A percentile compares a stretch with the other conserved stretches of the same genome.
These are phyloP conservation scores for Drosophila antonietae DNA, from an alignment of 2,888 invertebrate species.

Conservation along the genomic window DNA sequence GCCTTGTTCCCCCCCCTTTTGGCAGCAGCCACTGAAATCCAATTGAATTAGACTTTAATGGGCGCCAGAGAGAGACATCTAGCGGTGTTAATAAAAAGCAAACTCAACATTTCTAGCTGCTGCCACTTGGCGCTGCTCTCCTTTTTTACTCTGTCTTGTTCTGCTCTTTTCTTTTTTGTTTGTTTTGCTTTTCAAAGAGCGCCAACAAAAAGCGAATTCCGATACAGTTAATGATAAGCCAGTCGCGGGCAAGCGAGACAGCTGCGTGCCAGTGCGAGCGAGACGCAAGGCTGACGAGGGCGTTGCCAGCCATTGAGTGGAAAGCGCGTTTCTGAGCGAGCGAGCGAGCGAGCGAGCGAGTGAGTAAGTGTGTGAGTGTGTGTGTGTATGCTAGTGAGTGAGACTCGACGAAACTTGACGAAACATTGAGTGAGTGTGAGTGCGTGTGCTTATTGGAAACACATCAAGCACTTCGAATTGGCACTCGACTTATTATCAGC, in stretches of 20 bases:
- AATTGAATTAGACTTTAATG: conserved; percentile 76
- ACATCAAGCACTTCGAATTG: conserved; percentile 24
- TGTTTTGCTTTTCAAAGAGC: conserved; percentile 31
- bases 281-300: conserved; percentile 31
- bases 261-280: conserved; percentile 24
- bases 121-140: conserved; percentile 37
- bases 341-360: conserved; percentile 2
- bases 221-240: conserved; percentile 80
- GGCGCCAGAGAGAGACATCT: conserved; percentile 78
- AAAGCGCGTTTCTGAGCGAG: conserved; percentile 12
- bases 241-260: conserved; percentile 31
- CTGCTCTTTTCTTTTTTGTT: conserved; percentile 18
- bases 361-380: no score
- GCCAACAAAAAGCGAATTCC: conserved; percentile 62
- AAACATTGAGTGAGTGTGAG: conserved; percentile 50
- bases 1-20: conserved; percentile 25
- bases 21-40: conserved; percentile 53
- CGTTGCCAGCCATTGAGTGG: conserved; percentile 53
- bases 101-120: conserved; percentile 56
- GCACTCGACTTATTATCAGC: conserved; percentile 50
- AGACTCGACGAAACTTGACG: conserved; percentile 54
- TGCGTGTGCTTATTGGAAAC: conserved; percentile 49
- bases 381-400: conserved; percentile 12
- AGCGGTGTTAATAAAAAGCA: conserved; percentile 76
- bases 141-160: conserved; percentile 10